Evolutionary conservation across 2,888 invertebrate genomes (phyloP).

Genomic region (Elysia crispata): DNA sequence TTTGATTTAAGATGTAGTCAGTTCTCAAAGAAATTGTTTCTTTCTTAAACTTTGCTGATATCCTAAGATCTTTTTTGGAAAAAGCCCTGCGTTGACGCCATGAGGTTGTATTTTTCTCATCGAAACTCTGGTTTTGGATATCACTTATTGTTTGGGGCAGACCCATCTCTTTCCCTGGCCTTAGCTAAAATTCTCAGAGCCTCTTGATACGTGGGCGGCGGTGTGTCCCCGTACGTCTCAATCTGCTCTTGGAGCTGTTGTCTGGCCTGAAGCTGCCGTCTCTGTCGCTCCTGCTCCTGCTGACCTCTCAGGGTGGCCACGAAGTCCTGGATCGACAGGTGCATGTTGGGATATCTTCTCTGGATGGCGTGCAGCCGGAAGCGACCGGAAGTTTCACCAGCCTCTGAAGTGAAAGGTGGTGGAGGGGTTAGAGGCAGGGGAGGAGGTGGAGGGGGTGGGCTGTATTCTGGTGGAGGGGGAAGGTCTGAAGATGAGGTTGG

Average conservation of each 20-base stretch:
- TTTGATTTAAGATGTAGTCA: too few relatives aligned
- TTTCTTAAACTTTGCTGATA: too few relatives aligned
- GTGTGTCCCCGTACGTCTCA: constrained; percentile 23
- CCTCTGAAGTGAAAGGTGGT: constrained; percentile 26
- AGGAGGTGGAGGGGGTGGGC: constrained; percentile 18
- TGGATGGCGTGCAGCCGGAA: neutral
- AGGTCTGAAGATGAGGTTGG: neutral
- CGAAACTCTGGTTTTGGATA: too few relatives aligned
- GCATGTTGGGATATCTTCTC: constrained; percentile 51
- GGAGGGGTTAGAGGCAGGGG: constrained; percentile 26
- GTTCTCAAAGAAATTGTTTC: too few relatives aligned
- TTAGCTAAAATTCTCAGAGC: constrained; percentile 50
- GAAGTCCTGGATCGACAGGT: constrained; percentile 51
- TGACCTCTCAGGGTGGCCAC: constrained; percentile 34
- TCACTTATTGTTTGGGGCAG: too few relatives aligned
- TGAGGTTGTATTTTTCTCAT: too few relatives aligned
- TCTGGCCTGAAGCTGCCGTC: too few relatives aligned
- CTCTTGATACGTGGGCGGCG: constrained; percentile 53
- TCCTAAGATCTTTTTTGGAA: too few relatives aligned
- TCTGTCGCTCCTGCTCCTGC: constrained; percentile 20
- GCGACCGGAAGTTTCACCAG: neutral
- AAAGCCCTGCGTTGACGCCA: too few relatives aligned
- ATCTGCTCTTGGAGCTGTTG: neutral
- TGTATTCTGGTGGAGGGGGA: neutral
- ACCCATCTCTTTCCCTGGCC: neutral